Evolutionary conservation across 2,888 invertebrate species (phyloP), one percentile per base, ranked within the genome.

Genomic region (Drosophila kambysellisi): DNA sequence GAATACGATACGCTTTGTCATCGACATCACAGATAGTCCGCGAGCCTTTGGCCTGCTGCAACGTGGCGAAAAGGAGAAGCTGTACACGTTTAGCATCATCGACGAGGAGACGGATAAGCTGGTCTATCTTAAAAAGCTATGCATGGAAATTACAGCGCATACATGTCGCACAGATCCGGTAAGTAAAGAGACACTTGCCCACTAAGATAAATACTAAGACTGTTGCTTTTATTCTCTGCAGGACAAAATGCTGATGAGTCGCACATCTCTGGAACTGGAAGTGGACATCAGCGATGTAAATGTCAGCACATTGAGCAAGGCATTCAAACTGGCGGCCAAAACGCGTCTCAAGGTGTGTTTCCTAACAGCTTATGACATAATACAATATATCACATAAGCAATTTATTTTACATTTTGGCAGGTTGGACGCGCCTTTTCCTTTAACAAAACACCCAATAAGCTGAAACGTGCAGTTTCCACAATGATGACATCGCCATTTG

Each of bases 361-460:
- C 0, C 11, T 7, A 39, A 15, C 2, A 29, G 2, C 6, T 37
- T 11, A 29, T 1, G 5, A 3, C 12, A n/a, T 30, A 32, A 30
- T 41, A 11, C 2, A 25, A 25, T 25, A 30, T 9, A 9, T 52
- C 29, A 29, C 4, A 35, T 39, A 74, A 70, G 58, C 54, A 76
- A 67, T 60, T 75, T 58, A 37, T 48, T 6, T 15, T 61, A 9
- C 37, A 46, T 57, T 60, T 70, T 51, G 71, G 3, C 82, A 95
- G 95, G 98, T 99, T 83, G 98, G 98, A 61, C 95, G 99, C 83
- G 98, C 98, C 81, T 97, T 99, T 92, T 98, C 98, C 79, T 98
- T 99, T 94, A 98, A 98, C 94, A 98, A 98, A 94, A 98, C 99
- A 35, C 98, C 99, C 58, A 97, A 97, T 79, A 98, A 97, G 93